Conservation (phyloP, 1,140 invertebrate genomes). For the Laodelphax striatellus region DNA sequence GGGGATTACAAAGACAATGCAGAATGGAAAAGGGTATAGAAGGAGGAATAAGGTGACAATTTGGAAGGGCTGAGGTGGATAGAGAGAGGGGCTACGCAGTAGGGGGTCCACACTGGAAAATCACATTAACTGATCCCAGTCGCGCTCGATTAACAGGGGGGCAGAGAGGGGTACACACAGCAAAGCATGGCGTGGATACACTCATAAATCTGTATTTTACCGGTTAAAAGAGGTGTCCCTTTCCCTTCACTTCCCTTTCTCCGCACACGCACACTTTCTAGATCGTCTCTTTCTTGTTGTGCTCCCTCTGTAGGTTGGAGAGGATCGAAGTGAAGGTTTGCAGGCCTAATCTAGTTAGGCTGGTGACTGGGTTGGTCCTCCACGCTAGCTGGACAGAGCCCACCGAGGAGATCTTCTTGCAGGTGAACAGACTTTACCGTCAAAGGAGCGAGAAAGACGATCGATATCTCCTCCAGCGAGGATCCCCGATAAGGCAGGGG, state of each 20-base stretch:
- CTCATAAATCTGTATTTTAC: constrained; percentile 3
- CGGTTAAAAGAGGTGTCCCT: neutral
- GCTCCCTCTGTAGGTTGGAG: too few species aligned
- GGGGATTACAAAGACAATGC: too few species aligned
- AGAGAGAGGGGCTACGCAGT: too few species aligned
- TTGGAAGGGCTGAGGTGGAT: too few species aligned
- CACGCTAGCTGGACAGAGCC: neutral
- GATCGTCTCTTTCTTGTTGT: neutral
- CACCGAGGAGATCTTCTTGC: neutral
- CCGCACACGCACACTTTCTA: neutral
- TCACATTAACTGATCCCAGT: neutral
- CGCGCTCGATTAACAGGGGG: neutral
- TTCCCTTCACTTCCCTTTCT: neutral
- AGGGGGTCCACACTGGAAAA: neutral
- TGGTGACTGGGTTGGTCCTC: neutral
- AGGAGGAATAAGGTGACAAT: too few species aligned
- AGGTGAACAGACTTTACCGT: neutral
- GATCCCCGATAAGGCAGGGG: neutral
- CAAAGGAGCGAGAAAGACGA: neutral
- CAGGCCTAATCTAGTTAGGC: too few species aligned
- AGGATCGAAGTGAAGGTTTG: too few species aligned
- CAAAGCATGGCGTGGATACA: neutral
- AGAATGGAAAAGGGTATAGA: too few species aligned
- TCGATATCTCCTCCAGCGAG: neutral
- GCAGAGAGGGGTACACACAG: too few species aligned